Percentiles rank a stretch among this genome's conserved stretches.
Evolutionary conservation across 1,140 invertebrate genomes (phyloP).

Genomic region (Lucilia cuprina): DNA sequence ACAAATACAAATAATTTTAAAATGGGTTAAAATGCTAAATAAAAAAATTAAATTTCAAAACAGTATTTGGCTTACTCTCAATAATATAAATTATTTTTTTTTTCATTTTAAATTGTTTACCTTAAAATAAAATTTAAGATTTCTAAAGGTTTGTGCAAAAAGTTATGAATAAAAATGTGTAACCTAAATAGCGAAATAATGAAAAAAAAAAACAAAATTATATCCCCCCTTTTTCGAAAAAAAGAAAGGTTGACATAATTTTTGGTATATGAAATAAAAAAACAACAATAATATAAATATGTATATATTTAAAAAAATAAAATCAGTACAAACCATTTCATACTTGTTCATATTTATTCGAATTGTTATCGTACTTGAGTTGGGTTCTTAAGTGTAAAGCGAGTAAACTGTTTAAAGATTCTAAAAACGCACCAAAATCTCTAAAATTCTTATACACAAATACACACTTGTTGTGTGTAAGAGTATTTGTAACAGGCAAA

Average conservation of each 20-base stretch:
- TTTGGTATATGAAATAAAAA: no score
- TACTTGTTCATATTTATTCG: not conserved
- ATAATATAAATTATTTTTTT: constrained; percentile 5
- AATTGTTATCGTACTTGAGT: not conserved
- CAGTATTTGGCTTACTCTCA: not conserved
- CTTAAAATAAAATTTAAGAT: not conserved
- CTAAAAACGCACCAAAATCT: constrained; percentile 18
- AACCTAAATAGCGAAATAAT: not conserved
- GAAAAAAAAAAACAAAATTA: no score
- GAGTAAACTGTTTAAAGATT: constrained; percentile 21
- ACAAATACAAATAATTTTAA: not conserved
- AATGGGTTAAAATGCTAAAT: not conserved
- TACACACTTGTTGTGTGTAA: not conserved
- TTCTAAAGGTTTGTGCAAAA: not conserved
- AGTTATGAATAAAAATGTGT: not conserved
- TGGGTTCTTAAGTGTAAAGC: not conserved
- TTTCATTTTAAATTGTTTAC: not conserved
- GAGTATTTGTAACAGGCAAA: not conserved
- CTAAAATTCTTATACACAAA: not conserved
- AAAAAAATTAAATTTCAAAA: not conserved
- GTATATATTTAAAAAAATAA: not conserved
- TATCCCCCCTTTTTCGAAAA: no score
- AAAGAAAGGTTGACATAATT: no score
- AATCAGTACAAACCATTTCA: not conserved
- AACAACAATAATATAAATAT: no score